These are phyloP conservation scores for Aplysia californica DNA, from an alignment of 1,140 invertebrate species.

Conservation along the genomic window DNA sequence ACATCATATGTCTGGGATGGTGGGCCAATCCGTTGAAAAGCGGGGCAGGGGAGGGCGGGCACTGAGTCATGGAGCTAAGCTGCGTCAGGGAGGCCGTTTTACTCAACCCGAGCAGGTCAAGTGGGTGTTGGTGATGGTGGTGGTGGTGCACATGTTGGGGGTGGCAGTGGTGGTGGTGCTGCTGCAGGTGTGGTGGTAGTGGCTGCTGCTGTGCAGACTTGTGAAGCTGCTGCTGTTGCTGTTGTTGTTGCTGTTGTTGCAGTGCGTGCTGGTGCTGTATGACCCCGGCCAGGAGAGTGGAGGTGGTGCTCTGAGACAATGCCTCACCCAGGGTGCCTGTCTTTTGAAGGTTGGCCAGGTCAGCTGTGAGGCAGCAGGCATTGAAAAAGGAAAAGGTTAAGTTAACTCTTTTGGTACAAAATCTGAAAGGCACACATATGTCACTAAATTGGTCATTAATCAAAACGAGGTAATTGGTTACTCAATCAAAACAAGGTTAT, in stretches of 20 bases:
- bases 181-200: not conserved
- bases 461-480: not conserved
- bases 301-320: constrained; percentile 30
- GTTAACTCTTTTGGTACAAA: too few species aligned
- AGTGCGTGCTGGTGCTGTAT: constrained; percentile 30
- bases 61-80: constrained; percentile 10
- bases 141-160: constrained; percentile 14
- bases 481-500: not conserved
- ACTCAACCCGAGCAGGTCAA: constrained; percentile 56
- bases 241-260: constrained; percentile 34
- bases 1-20: constrained; percentile 18
- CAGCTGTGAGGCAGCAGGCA: constrained; percentile 48
- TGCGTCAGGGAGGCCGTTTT: constrained; percentile 30
- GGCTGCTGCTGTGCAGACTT: not conserved
- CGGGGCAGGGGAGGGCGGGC: not conserved
- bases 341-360: constrained; percentile 49
- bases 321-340: constrained; percentile 44
- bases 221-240: not conserved
- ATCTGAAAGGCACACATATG: too few species aligned
- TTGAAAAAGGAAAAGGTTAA: not conserved
- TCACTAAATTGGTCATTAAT: not conserved
- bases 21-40: constrained; percentile 24
- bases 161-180: not conserved
- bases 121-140: constrained; percentile 23
- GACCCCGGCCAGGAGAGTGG: not conserved